phyloP scores from a whole-genome alignment of 2,113 vertebrate species.

The Limnothrissa miodon region DNA sequence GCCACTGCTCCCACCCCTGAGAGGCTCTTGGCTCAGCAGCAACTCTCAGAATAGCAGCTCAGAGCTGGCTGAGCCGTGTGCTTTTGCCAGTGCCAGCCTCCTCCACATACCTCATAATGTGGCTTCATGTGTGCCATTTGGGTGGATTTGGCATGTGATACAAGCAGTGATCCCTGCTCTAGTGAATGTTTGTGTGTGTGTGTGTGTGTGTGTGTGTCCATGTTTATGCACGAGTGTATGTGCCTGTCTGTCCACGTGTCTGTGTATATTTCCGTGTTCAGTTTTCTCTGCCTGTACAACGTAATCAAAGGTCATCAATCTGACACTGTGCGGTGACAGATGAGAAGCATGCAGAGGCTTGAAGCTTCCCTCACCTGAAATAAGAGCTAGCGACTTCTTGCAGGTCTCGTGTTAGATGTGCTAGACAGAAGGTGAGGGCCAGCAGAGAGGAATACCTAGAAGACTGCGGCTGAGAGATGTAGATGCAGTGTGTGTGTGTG shows the following conservation, averaged over 20 bases:
- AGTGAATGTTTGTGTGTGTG: neutral
- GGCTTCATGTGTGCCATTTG: neutral
- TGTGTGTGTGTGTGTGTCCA: neutral
- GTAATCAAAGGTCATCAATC: neutral
- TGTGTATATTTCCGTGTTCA: neutral
- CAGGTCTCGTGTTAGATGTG: neutral
- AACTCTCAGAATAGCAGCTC: neutral
- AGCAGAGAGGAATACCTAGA: neutral
- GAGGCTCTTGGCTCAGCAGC: neutral
- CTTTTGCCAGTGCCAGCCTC: neutral
- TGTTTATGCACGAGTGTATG: neutral
- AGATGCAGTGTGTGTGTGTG: neutral
- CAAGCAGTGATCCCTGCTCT: neutral
- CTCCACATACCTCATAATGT: neutral
- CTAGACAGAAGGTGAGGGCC: neutral
- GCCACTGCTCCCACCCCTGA: neutral
- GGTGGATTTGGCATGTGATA: neutral
- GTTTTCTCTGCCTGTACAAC: neutral
- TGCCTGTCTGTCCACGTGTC: neutral
- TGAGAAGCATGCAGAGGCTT: neutral
- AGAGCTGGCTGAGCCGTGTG: neutral
- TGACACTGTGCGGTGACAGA: neutral
- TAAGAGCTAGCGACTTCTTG: neutral
- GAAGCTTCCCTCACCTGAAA: neutral
- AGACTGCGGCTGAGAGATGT: neutral